Evolutionary conservation across 2,888 invertebrate genomes (phyloP).

Genomic region (Drosophila prolongata): DNA sequence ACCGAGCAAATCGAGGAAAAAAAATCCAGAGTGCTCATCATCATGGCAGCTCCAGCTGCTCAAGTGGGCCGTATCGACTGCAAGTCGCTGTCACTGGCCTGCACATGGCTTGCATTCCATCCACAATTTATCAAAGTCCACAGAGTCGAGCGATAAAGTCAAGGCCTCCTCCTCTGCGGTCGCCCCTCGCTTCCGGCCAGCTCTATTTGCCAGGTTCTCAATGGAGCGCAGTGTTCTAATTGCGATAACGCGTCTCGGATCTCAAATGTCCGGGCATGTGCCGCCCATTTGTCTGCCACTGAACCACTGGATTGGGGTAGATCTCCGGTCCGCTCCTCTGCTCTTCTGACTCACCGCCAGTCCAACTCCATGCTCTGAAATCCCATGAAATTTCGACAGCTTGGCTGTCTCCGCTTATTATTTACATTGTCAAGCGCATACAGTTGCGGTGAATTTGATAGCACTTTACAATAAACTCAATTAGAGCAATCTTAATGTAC

Average conservation of each 20-base stretch:
- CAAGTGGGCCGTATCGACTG: conserved; percentile 50
- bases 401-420: conserved; percentile 1
- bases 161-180: conserved; percentile 13
- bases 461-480: not conserved
- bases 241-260: conserved; percentile 2
- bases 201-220: conserved; percentile 19
- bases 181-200: not conserved
- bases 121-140: conserved; percentile 58
- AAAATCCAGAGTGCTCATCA: conserved; percentile 7
- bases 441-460: not conserved
- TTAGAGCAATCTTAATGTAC: not conserved
- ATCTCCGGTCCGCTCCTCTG: not conserved
- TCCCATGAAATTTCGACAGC: conserved; percentile 9
- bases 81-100: conserved; percentile 4
- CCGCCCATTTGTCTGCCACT: conserved; percentile 12
- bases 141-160: conserved; percentile 51
- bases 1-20: no score
- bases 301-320: not conserved
- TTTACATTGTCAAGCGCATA: conserved; percentile 4
- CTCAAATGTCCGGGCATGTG: not conserved
- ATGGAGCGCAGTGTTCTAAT: conserved; percentile 15
- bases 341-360: conserved; percentile 10
- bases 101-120: conserved; percentile 40
- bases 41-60: conserved; percentile 39
- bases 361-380: not conserved